Base-by-base conservation (phyloP, 53 echinoderm and acorn worm species). In the Glandiceps talaboti region DNA sequence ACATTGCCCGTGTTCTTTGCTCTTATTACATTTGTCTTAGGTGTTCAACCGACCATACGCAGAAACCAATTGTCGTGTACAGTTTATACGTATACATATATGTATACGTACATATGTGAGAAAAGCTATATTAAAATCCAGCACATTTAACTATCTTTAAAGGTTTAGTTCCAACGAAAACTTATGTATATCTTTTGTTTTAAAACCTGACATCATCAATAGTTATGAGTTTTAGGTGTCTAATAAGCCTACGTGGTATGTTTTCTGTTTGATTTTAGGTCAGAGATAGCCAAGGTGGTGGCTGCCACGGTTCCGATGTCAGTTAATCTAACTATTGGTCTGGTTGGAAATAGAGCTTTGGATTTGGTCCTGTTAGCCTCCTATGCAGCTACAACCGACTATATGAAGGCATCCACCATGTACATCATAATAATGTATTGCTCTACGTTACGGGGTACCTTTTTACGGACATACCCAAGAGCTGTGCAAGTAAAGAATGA, bases 261-360 rank as follows among this genome's bases (percentile, higher is more conserved):
- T n/a, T n/a, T n/a, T n/a, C n/a, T n/a, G n/a, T n/a, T n/a, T 74
- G 29, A 14, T 81, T 45, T 6, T 20, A 97, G 97, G 76, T 87
- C 82, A 6, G 97, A 97, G 83, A 84, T 97, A 0, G 14, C 83
- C 14, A 87, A 87, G 72, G 83, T 97, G 33, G 83, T 97, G 74
- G 80, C 80, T 31, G 93, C 97, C 0, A 89, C 97, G 0, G 89
- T 89, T 33, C 86, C 93, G 0, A 79, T 90, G 73, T 84, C 86
- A 1, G 25, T 89, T 31, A 97, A 97, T 81, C 80, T 93, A 10
- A 82, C 89, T 12, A 84, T 97, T 0, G 87, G 84, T 25, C 76
- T 91, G 33, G 87, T 85, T 30, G 97, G 97, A 27, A 97, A 97
- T 32, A 89, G 93, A 30, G 90, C 92, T 1, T 83, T 97, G 0